phyloP scores from a whole-genome alignment of 2,888 invertebrate genomes.

The Stratiomys singularior region DNA sequence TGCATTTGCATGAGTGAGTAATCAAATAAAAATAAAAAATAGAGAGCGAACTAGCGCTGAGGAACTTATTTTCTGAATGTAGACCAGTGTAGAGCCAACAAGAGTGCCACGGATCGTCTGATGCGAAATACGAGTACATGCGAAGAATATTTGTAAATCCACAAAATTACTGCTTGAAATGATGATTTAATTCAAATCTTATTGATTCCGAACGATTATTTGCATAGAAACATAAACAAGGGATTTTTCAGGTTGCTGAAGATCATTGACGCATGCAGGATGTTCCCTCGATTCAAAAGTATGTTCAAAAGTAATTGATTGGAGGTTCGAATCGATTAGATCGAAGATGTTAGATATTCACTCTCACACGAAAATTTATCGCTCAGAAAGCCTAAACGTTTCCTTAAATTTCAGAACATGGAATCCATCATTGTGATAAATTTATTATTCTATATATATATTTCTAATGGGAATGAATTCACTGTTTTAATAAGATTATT shows the following conservation, averaged over 20 bases:
- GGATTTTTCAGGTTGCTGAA: constrained; percentile 12
- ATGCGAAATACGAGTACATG: neutral
- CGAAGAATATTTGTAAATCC: neutral
- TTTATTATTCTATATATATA: too few species aligned
- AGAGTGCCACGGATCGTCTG: neutral
- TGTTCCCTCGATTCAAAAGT: too few species aligned
- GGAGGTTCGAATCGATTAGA: too few species aligned
- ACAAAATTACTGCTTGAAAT: neutral
- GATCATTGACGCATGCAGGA: too few species aligned
- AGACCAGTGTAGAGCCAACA: neutral
- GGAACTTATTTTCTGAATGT: neutral
- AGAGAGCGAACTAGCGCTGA: constrained; percentile 10
- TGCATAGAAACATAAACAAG: neutral
- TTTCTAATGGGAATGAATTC: too few species aligned
- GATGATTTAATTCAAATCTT: constrained; percentile 30
- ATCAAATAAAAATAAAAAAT: constrained; percentile 31
- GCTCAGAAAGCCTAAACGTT: too few species aligned
- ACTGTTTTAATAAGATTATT: too few species aligned
- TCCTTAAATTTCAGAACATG: too few species aligned
- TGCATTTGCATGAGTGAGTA: constrained; percentile 44
- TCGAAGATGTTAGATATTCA: too few species aligned
- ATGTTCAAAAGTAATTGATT: too few species aligned
- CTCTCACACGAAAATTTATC: too few species aligned
- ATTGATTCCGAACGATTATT: constrained; percentile 18
- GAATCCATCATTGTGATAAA: too few species aligned